Conservation (phyloP, 2,113 vertebrate species). For the Rhinolophus sinicus region DNA sequence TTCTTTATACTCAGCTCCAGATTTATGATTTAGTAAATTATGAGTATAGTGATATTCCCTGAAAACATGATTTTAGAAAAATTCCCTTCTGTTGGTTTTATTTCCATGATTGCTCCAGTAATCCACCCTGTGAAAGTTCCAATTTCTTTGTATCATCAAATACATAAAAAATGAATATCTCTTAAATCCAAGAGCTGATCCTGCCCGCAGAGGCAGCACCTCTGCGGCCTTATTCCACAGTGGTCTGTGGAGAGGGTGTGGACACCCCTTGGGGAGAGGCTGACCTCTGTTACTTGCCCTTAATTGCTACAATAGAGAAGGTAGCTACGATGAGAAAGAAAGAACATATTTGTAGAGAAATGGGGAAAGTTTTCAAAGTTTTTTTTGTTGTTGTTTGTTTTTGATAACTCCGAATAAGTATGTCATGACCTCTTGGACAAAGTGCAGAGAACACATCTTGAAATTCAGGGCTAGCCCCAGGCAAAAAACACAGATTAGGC, state of each 20-base stretch:
- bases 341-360: neutral
- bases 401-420: neutral
- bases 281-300: no score
- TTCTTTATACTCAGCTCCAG: neutral
- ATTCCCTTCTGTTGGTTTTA: neutral
- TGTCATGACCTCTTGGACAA: neutral
- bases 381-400: neutral
- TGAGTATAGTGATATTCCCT: neutral
- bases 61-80: neutral
- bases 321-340: neutral
- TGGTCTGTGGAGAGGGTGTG: accelerated
- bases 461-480: neutral
- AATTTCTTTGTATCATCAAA: neutral
- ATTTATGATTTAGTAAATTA: neutral
- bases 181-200: neutral
- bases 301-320: neutral
- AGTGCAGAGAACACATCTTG: neutral
- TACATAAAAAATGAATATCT: neutral
- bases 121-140: neutral
- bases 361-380: neutral
- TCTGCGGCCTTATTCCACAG: neutral
- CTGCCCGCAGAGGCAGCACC: neutral
- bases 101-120: neutral
- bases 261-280: accelerated
- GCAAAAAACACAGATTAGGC: neutral